Evolutionary conservation across 2,113 vertebrate genomes (phyloP), one percentile per base, ranked within the genome.

Genomic region (Enhydra lutris): DNA sequence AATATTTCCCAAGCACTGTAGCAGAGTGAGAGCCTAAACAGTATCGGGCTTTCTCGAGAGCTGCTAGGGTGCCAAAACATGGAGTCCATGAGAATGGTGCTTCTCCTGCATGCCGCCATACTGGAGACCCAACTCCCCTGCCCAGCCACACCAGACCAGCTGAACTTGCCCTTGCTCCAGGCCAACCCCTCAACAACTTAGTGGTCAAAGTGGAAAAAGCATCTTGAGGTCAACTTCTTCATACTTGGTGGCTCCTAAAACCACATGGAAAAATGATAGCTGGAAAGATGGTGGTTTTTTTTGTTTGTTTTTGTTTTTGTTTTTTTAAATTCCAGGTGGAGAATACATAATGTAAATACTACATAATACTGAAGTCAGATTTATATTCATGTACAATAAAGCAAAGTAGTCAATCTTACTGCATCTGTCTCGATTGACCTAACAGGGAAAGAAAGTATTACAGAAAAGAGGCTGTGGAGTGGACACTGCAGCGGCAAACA

Each of bases 341-440:
- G 78, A 92, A 79, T 13, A 14, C 4, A 50, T 13, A 74, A 47
- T 26, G 11, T 3, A 92, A 86, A 87, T 69, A 73, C 24, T 52
- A 24, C 67, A 88, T 34, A 23, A 1, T 7, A 7, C 1, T 15
- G 3, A 88, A 71, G 18, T 21, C 52, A 88, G 23, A 59, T 82
- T 45, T 86, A 55, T 90, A 71, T 5, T 96, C 4, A 39, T 71
- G 50, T 45, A 85, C 95, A 96, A 93, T 17, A 23, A 97, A 92
- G 73, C 36, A 83, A 17, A 84, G 6, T 5, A 71, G 39, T 45
- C 12, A 86, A 23, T 76, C 45, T 4, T 8, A 4, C 6, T 69
- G 15, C 0, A 1, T 80, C 63, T 95, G 80, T 31, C 50, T 65
- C 69, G 14, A 61, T 20, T 71, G 92, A 17, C 36, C 18, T 18